These are phyloP conservation scores for Sclerurus mexicanus DNA, from an alignment of 2,113 vertebrate species.

Conservation along the genomic window DNA sequence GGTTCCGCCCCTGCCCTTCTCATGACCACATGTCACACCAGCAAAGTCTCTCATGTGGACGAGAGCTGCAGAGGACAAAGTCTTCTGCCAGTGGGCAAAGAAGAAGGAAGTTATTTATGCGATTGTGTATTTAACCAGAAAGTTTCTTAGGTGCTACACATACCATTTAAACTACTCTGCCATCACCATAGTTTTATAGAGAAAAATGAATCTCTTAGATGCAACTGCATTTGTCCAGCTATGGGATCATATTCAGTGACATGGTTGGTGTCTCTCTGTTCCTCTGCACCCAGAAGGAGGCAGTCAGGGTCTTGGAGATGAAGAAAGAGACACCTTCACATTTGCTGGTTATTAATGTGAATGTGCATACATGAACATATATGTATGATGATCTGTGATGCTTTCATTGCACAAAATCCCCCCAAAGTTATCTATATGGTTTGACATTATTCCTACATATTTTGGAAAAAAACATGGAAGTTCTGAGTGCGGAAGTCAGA, in stretches of 20 bases:
- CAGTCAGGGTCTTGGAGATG: not conserved
- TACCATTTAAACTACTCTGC: not conserved
- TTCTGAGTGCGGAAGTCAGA: not conserved
- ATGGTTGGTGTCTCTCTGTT: not conserved
- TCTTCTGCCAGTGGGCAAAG: not conserved
- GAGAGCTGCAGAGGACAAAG: not conserved
- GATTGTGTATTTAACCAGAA: not conserved
- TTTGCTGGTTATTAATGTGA: not conserved
- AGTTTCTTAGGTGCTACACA: not conserved
- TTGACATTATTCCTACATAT: not conserved
- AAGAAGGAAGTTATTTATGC: not conserved
- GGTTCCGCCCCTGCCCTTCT: not conserved
- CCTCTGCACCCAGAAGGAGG: not conserved
- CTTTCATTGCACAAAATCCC: not conserved
- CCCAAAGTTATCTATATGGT: not conserved
- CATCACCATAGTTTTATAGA: not conserved
- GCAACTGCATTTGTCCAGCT: not conserved
- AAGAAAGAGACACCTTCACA: not conserved
- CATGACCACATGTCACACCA: not conserved
- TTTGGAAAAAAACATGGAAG: not conserved
- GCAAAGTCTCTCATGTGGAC: rapidly evolving
- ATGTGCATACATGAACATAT: rapidly evolving
- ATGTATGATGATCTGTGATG: not conserved
- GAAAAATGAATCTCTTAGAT: not conserved
- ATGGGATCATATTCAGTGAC: not conserved